Conservation (phyloP, 2,797 vertebrate genomes). For the Halcyon smyrnensis region DNA sequence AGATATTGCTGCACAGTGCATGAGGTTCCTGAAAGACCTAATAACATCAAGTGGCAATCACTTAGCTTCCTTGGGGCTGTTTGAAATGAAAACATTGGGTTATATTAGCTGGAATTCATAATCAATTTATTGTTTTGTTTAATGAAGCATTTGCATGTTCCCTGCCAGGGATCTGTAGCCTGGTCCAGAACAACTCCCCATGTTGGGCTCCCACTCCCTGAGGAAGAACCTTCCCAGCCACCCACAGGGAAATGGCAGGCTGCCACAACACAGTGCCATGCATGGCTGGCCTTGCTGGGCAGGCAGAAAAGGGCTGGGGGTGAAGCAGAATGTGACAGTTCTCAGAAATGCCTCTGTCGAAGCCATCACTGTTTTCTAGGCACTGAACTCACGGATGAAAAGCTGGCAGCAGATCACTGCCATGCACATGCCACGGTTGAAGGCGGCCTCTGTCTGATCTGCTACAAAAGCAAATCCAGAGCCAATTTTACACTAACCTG, state of each 20-base stretch:
- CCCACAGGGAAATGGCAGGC: background rate
- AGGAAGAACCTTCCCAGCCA: accelerated
- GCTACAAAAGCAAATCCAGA: background rate
- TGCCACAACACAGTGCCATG: background rate
- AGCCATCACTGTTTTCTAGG: background rate
- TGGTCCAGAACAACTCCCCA: accelerated
- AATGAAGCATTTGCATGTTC: background rate
- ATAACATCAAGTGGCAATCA: background rate
- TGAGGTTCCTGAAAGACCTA: background rate
- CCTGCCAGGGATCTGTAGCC: background rate
- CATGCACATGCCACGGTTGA: background rate
- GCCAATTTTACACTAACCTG: background rate
- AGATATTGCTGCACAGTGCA: background rate
- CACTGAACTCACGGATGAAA: background rate
- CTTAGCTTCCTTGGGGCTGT: background rate
- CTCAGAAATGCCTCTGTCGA: background rate
- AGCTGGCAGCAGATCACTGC: background rate
- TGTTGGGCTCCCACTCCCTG: accelerated
- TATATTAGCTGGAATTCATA: background rate
- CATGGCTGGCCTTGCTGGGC: accelerated
- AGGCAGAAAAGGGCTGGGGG: background rate
- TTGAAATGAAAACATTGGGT: background rate
- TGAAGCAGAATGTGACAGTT: background rate
- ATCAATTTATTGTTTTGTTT: background rate
- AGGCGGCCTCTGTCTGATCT: background rate